Conservation (phyloP, 2,888 invertebrate genomes). For the Acanthopleura granulata region DNA sequence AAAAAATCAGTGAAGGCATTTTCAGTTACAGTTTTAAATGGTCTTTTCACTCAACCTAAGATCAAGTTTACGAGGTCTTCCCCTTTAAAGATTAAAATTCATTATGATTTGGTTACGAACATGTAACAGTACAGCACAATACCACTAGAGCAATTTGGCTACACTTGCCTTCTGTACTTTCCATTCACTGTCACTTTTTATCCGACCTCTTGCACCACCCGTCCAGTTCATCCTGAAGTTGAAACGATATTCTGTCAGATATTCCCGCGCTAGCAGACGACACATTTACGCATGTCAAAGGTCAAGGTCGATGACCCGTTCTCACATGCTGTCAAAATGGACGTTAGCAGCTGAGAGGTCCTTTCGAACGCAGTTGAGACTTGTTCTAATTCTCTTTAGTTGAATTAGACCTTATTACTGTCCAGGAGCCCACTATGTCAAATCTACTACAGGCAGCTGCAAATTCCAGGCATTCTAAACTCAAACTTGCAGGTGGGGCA, state of each 20-base stretch:
- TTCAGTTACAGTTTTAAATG: no score
- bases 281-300: neutral
- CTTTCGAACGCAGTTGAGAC: no score
- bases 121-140: no score
- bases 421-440: conserved; percentile 35
- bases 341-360: neutral
- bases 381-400: no score
- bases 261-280: conserved; percentile 19
- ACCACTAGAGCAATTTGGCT: neutral
- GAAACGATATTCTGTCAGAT: neutral
- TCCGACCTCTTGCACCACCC: conserved; percentile 53
- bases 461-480: conserved; percentile 35
- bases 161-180: conserved; percentile 47
- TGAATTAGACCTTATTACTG: no score
- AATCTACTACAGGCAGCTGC: conserved; percentile 42
- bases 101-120: no score
- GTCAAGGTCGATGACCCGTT: conserved; percentile 1
- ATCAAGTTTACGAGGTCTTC: no score
- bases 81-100: no score
- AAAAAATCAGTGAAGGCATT: no score
- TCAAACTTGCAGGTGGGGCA: conserved; percentile 52
- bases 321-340: conserved; percentile 14
- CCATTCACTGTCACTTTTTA: conserved; percentile 45
- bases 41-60: no score
- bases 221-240: conserved; percentile 54